phyloP scores from a whole-genome alignment of 2,113 vertebrate genomes.

The Phalacrocorax aristotelis region DNA sequence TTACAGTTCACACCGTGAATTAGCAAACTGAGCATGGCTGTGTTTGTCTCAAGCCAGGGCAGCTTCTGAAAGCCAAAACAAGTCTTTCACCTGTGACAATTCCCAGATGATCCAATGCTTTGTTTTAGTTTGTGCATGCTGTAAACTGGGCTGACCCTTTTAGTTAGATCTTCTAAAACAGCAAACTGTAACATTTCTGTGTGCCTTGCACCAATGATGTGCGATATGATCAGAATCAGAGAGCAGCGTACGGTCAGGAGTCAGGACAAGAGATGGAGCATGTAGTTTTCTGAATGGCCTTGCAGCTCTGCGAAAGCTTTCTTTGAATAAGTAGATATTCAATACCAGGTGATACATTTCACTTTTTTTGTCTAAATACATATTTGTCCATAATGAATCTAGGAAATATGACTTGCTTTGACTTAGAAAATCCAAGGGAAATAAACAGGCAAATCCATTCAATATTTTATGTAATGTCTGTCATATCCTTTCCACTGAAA shows the following conservation, averaged over 20 bases:
- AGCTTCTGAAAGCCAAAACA: neutral
- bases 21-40: neutral
- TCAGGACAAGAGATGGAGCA: neutral
- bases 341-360: neutral
- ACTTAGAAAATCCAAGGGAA: neutral
- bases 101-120: neutral
- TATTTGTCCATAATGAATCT: neutral
- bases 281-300: neutral
- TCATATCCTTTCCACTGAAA: neutral
- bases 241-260: neutral
- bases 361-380: neutral
- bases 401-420: neutral
- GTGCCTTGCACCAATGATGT: neutral
- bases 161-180: neutral
- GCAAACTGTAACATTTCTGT: neutral
- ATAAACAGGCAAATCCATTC: neutral
- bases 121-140: neutral
- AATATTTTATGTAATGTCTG: neutral
- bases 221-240: neutral
- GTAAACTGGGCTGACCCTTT: neutral
- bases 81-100: neutral
- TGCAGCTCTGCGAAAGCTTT: neutral
- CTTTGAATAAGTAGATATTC: neutral
- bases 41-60: neutral
- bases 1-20: neutral